These are phyloP conservation scores for Leucopsar rothschildi DNA, from an alignment of 2,113 vertebrate species.

Conservation along the genomic window DNA sequence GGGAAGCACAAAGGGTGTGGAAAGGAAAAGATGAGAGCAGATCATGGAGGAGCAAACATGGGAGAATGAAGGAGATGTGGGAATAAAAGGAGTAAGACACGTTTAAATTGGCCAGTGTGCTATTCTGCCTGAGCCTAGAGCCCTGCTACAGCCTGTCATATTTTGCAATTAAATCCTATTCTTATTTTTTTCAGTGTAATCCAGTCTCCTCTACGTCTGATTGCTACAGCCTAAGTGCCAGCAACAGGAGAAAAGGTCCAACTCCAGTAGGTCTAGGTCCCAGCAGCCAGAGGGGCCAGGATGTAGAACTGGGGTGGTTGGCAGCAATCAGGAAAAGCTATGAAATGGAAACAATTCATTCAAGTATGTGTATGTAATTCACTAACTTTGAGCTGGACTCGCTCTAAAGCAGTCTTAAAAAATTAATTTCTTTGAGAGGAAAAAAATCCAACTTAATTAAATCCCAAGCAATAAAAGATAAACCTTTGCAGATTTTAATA, in stretches of 20 bases:
- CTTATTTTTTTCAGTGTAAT: background rate
- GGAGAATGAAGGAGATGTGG: background rate
- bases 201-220: background rate
- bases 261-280: rapidly evolving
- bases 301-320: background rate
- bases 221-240: background rate
- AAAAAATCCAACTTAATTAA: background rate
- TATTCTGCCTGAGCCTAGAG: background rate
- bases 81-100: background rate
- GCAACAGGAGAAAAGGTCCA: background rate
- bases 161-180: background rate
- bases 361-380: background rate
- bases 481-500: background rate
- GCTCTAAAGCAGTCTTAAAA: background rate
- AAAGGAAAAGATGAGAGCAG: background rate
- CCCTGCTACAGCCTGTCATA: background rate
- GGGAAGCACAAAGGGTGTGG: background rate
- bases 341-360: background rate
- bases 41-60: background rate
- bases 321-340: background rate
- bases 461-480: background rate
- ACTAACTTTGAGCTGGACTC: background rate
- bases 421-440: rapidly evolving
- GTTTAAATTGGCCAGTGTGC: background rate
- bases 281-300: background rate